These are phyloP conservation scores for Gambusia holbrooki DNA, from an alignment of 2,113 vertebrate genomes.

Conservation along the genomic window DNA sequence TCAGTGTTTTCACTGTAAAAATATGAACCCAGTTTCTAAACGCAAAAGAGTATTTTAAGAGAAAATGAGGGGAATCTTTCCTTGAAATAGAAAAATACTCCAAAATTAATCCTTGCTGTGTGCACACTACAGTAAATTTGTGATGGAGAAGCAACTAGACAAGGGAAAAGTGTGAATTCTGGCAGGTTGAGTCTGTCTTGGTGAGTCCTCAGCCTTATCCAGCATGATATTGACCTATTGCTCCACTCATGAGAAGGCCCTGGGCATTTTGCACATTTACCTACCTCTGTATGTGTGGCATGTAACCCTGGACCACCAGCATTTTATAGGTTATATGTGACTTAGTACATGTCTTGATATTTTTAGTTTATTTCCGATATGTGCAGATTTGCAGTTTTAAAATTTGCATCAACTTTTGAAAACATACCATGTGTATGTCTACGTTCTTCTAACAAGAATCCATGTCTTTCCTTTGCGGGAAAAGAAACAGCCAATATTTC, in stretches of 20 bases:
- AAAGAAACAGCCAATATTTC: not conserved
- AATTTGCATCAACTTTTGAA: constrained; percentile 38
- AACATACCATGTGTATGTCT: constrained; percentile 59
- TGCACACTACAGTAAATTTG: constrained; percentile 12
- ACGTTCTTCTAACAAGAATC: constrained; percentile 42
- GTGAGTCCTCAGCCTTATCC: constrained; percentile 39
- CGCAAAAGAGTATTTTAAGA: not conserved
- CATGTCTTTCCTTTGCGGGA: constrained; percentile 2
- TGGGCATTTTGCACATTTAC: constrained; percentile 50
- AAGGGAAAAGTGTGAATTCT: constrained; percentile 53
- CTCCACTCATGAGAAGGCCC: constrained; percentile 47
- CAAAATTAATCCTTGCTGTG: constrained; percentile 12
- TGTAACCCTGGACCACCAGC: not conserved
- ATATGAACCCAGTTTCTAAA: constrained; percentile 19
- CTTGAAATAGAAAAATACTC: not conserved
- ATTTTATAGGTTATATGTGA: not conserved
- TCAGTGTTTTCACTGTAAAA: not conserved
- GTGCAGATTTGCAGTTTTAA: constrained; percentile 17
- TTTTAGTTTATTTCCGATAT: not conserved
- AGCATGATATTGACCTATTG: constrained; percentile 61
- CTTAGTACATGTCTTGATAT: not conserved
- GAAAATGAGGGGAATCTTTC: not conserved
- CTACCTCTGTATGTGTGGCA: constrained; percentile 18
- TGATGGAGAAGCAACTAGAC: constrained; percentile 31
- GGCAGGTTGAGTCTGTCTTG: constrained; percentile 50